A percentile compares a stretch with the other conserved stretches of the same genome.
Evolutionary conservation across 2,888 invertebrate species (phyloP).

Genomic region (Chouioia cunea): DNA sequence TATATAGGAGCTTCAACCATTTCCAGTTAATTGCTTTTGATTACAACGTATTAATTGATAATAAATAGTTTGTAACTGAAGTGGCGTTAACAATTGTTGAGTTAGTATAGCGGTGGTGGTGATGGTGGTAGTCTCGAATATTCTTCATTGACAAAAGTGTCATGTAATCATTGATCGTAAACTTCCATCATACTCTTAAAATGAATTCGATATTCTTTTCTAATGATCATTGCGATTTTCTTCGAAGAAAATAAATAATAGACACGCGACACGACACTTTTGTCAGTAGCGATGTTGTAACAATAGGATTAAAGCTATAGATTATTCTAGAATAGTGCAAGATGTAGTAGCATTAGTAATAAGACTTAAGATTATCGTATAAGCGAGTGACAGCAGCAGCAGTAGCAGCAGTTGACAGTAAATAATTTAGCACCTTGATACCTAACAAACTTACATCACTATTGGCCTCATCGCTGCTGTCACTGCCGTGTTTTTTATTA

Average conservation of each 20-base stretch:
- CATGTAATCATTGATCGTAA: slow-evolving; percentile 10
- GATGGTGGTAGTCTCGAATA: slow-evolving; percentile 53
- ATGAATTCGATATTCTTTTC: too few species aligned
- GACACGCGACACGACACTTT: slow-evolving; percentile 18
- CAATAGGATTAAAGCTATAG: slow-evolving; percentile 39
- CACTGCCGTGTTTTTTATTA: slow-evolving; percentile 29
- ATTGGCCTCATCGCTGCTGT: slow-evolving; percentile 46
- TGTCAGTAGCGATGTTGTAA: slow-evolving; percentile 29
- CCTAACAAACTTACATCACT: slow-evolving; percentile 44
- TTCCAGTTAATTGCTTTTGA: slow-evolving; percentile 35
- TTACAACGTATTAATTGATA: slow-evolving; percentile 29
- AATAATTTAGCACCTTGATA: slow-evolving; percentile 49
- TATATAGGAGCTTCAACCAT: slow-evolving; percentile 36
- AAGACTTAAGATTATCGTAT: slow-evolving; percentile 39
- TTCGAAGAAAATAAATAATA: too few species aligned
- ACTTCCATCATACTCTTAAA: too few species aligned
- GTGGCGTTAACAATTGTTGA: slow-evolving; percentile 43
- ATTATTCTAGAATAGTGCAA: slow-evolving; percentile 39
- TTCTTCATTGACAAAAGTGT: slow-evolving; percentile 29
- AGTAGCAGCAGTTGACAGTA: slow-evolving; percentile 47
- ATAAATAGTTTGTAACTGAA: slow-evolving; percentile 39
- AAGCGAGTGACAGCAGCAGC: slow-evolving; percentile 49
- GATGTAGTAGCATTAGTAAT: slow-evolving; percentile 46
- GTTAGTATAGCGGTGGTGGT: slow-evolving; percentile 57
- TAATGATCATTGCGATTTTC: too few species aligned